Conservation (phyloP, 2,888 invertebrate genomes). For the Bruchidius siliquastri region DNA sequence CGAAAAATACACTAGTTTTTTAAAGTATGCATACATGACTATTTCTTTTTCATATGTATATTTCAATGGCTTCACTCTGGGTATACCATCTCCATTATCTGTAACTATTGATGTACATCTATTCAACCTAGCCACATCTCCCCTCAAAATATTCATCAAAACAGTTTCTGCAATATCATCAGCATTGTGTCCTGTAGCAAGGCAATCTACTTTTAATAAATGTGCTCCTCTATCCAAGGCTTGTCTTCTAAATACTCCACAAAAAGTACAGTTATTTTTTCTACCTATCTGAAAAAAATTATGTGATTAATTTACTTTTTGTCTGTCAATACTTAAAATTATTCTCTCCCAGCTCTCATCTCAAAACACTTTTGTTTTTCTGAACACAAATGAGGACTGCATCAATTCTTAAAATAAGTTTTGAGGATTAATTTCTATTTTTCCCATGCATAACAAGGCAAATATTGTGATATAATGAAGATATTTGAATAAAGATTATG, state of each 20-base stretch:
- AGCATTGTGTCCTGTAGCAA: slow-evolving; percentile 96
- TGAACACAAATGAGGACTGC: no score
- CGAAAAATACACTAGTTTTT: slow-evolving; percentile 93
- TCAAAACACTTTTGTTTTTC: no score
- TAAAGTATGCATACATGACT: slow-evolving; percentile 98
- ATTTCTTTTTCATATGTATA: slow-evolving; percentile 99
- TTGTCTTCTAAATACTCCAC: slow-evolving; percentile 92
- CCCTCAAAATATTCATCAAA: slow-evolving; percentile 93
- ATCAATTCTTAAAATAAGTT: no score
- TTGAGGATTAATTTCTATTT: no score
- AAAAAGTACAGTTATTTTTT: slow-evolving; percentile 96
- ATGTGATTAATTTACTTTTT: neutral
- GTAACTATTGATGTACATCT: slow-evolving; percentile 90
- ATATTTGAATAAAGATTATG: no score
- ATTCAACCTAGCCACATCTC: slow-evolving; percentile 89
- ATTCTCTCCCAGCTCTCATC: no score
- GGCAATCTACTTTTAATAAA: slow-evolving; percentile 80
- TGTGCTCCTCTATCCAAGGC: slow-evolving; percentile 94
- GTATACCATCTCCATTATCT: slow-evolving; percentile 75
- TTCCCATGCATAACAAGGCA: no score
- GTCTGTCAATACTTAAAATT: no score
- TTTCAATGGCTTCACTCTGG: slow-evolving; percentile 92
- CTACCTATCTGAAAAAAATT: slow-evolving; percentile 57
- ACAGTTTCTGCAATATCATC: slow-evolving; percentile 99
- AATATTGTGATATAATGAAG: no score